phyloP scores from a whole-genome alignment of 1,140 invertebrate genomes.

The Ostrea denselamellosa region DNA sequence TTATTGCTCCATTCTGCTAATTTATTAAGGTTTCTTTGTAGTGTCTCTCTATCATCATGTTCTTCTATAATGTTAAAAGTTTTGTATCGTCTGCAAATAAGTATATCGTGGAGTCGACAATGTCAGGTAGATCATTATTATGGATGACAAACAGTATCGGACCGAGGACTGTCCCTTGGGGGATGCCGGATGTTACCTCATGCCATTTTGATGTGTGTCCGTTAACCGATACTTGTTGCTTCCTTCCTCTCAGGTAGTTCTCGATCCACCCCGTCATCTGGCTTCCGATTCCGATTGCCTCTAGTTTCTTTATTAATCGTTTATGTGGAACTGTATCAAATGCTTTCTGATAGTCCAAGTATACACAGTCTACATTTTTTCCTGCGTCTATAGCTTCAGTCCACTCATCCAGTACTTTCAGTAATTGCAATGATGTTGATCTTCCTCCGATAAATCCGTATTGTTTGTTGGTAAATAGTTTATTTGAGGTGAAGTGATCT shows the following conservation, averaged over 20 bases:
- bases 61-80: constrained; percentile 42
- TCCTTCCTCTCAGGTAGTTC: constrained; percentile 48
- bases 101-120: constrained; percentile 52
- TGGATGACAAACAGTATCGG: too few relatives aligned
- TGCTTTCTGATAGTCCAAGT: constrained; percentile 47
- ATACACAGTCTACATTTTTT: constrained; percentile 16
- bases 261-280: constrained; percentile 50
- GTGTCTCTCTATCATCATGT: not conserved
- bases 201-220: constrained; percentile 47
- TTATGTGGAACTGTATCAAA: constrained; percentile 45
- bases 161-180: too few relatives aligned
- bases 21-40: constrained; percentile 37
- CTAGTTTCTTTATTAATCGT: constrained; percentile 36
- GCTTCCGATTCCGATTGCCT: constrained; percentile 29
- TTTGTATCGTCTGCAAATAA: constrained; percentile 61
- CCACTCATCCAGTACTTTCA: constrained; percentile 42
- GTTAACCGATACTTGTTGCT: constrained; percentile 56
- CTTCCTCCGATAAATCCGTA: not conserved
- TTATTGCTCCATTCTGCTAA: constrained; percentile 10
- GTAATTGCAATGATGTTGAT: not conserved
- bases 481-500: not conserved
- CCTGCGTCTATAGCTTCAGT: constrained; percentile 30
- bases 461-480: not conserved
- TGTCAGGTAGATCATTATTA: too few relatives aligned
- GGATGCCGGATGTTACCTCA: too few relatives aligned